Percentiles rank a stretch among this genome's conserved stretches.
These are phyloP conservation scores for Dromaius novaehollandiae DNA, from an alignment of 2,113 vertebrate genomes.

Conservation along the genomic window DNA sequence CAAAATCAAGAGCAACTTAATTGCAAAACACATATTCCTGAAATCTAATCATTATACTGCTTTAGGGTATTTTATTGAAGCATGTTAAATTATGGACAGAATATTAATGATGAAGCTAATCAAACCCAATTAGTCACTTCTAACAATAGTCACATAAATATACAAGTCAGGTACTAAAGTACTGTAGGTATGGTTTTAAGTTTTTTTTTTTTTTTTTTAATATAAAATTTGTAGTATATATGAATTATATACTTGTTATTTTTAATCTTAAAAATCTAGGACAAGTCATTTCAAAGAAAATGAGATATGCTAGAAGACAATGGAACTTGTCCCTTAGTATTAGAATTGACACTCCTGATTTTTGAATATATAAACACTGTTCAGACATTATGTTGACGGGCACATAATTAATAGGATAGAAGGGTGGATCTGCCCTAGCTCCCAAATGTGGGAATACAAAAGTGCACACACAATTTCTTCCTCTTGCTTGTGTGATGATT, in stretches of 20 bases:
- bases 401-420: background rate
- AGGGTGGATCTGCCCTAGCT: background rate
- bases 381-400: background rate
- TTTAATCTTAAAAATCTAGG: constrained; percentile 69
- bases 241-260: constrained; percentile 72
- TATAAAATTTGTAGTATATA: constrained; percentile 75
- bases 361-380: background rate
- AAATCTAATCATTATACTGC: constrained; percentile 90
- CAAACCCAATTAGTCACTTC: constrained; percentile 90
- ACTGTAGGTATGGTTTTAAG: constrained; percentile 75
- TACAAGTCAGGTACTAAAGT: constrained; percentile 85
- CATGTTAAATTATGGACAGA: constrained; percentile 90
- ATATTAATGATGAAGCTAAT: constrained; percentile 90
- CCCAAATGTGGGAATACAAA: accelerated
- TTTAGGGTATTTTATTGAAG: constrained; percentile 91
- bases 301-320: constrained; percentile 37
- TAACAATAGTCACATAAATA: constrained; percentile 91
- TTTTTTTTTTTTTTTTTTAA: constrained; percentile 64
- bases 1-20: constrained; percentile 90
- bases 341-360: constrained; percentile 31
- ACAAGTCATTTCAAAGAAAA: constrained; percentile 70
- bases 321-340: constrained; percentile 38
- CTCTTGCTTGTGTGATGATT: background rate
- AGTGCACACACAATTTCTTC: accelerated
- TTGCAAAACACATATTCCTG: constrained; percentile 92